phyloP scores from a whole-genome alignment of 2,113 vertebrate genomes.

The Pipra filicauda region DNA sequence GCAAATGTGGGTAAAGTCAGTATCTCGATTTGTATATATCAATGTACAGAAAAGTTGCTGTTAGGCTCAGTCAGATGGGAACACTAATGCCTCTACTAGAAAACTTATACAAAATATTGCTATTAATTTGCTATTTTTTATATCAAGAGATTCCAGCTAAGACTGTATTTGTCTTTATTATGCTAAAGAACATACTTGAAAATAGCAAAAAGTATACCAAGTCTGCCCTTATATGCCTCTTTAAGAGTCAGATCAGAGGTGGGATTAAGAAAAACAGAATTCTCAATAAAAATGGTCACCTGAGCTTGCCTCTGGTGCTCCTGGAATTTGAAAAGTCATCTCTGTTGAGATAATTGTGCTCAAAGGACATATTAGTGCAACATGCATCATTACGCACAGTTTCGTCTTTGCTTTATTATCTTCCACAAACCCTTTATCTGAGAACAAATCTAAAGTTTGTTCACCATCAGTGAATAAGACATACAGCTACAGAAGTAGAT shows the following conservation, averaged over 20 bases:
- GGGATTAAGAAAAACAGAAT: background rate
- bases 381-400: background rate
- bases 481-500: background rate
- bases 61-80: background rate
- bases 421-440: background rate
- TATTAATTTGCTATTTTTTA: background rate
- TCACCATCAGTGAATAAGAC: background rate
- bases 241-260: background rate
- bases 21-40: background rate
- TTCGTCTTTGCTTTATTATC: background rate
- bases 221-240: background rate
- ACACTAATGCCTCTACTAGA: background rate
- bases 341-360: background rate
- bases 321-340: background rate
- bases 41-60: background rate
- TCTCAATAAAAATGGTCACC: background rate
- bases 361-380: background rate
- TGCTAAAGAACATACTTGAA: background rate
- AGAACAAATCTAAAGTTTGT: background rate
- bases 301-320: background rate
- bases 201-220: background rate
- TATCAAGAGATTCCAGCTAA: background rate
- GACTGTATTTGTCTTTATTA: background rate
- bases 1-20: background rate
- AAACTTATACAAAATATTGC: background rate